Evolutionary conservation across 1,140 invertebrate genomes (phyloP).

Genomic region (Sweltsa coloradensis): DNA sequence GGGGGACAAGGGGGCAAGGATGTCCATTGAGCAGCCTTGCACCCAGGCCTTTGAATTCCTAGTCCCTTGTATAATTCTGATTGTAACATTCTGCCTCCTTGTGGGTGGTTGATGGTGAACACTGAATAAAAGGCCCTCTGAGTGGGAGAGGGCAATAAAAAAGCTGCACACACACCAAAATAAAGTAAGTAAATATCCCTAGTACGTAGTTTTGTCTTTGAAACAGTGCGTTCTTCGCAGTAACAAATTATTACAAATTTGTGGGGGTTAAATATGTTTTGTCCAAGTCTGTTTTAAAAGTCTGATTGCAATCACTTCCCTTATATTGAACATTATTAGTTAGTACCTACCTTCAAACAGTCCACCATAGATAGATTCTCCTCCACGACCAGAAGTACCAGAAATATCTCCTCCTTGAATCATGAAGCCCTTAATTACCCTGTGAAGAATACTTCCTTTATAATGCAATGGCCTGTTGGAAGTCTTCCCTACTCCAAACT

Average conservation of each 20-base stretch:
- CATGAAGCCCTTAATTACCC: constrained; percentile 90
- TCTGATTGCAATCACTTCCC: neutral
- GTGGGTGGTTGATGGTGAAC: too few species aligned
- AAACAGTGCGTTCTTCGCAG: neutral
- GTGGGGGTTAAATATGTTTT: neutral
- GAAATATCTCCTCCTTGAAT: constrained; percentile 79
- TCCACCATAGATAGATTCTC: constrained; percentile 83
- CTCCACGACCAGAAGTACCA: constrained; percentile 81
- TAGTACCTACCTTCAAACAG: constrained; percentile 60
- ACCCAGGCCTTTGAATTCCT: too few species aligned
- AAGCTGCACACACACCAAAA: neutral
- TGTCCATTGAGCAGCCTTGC: too few species aligned
- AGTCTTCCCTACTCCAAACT: constrained; percentile 60
- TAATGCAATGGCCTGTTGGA: constrained; percentile 61
- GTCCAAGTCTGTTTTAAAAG: neutral
- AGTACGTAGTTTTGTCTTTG: neutral
- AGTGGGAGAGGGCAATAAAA: too few species aligned
- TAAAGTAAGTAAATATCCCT: neutral
- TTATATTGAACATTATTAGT: neutral
- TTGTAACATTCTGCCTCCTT: too few species aligned
- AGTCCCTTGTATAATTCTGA: too few species aligned
- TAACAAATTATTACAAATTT: neutral
- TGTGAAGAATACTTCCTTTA: constrained; percentile 76
- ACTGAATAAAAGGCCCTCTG: too few species aligned
- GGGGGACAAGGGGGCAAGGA: too few species aligned